These are phyloP conservation scores for Halichoerus grypus DNA, from an alignment of 2,113 vertebrate genomes.

Conservation along the genomic window DNA sequence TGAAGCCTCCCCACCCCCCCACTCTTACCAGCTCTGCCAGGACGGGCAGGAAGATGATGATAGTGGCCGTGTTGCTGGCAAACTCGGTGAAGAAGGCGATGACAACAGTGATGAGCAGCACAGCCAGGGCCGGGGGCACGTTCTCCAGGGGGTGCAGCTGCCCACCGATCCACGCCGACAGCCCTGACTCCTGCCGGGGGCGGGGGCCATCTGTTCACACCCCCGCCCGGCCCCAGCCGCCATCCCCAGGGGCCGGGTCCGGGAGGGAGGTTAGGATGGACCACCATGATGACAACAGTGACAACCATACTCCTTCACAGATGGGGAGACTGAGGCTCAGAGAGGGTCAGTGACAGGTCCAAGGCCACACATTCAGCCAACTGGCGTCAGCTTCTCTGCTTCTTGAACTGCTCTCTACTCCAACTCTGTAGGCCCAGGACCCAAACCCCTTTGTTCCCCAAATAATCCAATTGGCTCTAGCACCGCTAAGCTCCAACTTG, in stretches of 20 bases:
- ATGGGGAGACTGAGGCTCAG: not conserved
- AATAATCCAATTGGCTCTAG: not conserved
- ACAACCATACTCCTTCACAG: not conserved
- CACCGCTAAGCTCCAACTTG: not conserved
- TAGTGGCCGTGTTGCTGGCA: slow-evolving; percentile 98
- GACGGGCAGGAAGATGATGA: slow-evolving; percentile 97
- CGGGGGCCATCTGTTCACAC: not conserved
- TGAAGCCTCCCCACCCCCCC: not conserved
- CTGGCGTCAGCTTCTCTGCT: not conserved
- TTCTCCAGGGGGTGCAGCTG: slow-evolving; percentile 93
- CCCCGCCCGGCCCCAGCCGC: not conserved
- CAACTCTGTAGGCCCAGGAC: not conserved
- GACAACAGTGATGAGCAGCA: slow-evolving; percentile 93
- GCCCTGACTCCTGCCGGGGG: slow-evolving; percentile 93
- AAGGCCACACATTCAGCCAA: not conserved
- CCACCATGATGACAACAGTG: fast-evolving
- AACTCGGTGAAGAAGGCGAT: slow-evolving; percentile 97
- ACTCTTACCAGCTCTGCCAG: slow-evolving; percentile 95
- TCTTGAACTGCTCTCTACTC: not conserved
- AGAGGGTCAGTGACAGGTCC: not conserved
- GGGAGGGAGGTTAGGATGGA: not conserved
- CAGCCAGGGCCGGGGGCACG: slow-evolving; percentile 91
- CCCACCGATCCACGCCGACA: slow-evolving; percentile 95
- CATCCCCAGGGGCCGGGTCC: not conserved
- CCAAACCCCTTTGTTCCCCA: not conserved